These are phyloP conservation scores for Trachelus iudaicus DNA, from an alignment of 2,888 invertebrate species.

Conservation along the genomic window DNA sequence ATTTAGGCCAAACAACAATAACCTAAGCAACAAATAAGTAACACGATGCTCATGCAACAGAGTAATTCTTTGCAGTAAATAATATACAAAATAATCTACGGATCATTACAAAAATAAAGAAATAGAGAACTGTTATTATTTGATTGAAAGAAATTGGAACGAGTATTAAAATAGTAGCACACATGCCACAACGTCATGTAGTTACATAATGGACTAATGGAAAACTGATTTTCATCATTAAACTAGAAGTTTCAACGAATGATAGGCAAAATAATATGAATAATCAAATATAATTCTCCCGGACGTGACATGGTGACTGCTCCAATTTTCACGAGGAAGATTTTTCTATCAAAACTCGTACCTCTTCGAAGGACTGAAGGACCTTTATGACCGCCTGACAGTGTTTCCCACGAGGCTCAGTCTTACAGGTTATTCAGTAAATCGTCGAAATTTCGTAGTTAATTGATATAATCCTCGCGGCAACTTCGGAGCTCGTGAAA, in stretches of 20 bases:
- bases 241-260: neutral
- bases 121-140: neutral
- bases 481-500: conserved; percentile 30
- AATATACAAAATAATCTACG: neutral
- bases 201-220: neutral
- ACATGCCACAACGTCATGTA: neutral
- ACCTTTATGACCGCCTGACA: neutral
- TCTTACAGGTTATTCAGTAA: neutral
- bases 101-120: neutral
- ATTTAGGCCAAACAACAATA: neutral
- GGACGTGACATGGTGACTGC: neutral
- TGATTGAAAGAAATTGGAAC: neutral
- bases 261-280: neutral
- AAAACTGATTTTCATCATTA: neutral
- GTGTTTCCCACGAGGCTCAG: neutral
- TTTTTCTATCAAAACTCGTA: conserved; percentile 26
- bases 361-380: conserved; percentile 23
- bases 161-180: neutral
- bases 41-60: neutral
- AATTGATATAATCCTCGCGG: neutral
- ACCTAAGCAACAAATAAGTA: neutral
- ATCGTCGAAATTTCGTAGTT: neutral
- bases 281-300: neutral
- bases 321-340: conserved; percentile 20
- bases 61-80: neutral